Evolutionary conservation across 1,140 invertebrate genomes (phyloP).

Genomic region (Leptestheria dahalacensis): DNA sequence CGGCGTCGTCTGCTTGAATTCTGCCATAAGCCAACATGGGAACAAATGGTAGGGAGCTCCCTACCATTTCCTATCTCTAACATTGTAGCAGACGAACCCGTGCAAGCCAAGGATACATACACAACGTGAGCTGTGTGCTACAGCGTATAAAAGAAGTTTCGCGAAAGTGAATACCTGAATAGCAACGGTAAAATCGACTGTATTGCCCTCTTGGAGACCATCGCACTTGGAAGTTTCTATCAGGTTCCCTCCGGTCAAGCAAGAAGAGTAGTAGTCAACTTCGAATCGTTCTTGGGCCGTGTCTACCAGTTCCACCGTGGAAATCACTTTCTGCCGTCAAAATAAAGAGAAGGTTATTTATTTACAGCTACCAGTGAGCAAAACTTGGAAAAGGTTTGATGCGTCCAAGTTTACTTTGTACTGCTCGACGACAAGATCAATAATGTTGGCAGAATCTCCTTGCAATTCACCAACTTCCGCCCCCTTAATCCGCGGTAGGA

Average conservation of each 20-base stretch:
- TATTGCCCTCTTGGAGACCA: constrained; percentile 36
- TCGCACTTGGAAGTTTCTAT: constrained; percentile 35
- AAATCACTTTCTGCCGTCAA: constrained; percentile 31
- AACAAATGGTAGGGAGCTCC: no score
- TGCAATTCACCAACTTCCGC: constrained; percentile 38
- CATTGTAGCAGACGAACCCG: no score
- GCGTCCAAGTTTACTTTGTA: constrained; percentile 29
- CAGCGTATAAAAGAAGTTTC: no score
- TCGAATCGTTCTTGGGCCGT: constrained; percentile 35
- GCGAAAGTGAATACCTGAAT: constrained; percentile 18
- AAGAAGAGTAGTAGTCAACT: constrained; percentile 38
- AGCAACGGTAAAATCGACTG: constrained; percentile 26
- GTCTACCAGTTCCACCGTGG: constrained; percentile 33
- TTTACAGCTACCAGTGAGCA: not conserved
- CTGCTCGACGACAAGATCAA: constrained; percentile 36
- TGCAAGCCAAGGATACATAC: no score
- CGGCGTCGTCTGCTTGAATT: no score
- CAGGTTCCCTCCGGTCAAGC: constrained; percentile 25
- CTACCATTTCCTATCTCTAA: no score
- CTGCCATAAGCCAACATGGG: no score
- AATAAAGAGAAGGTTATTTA: not conserved
- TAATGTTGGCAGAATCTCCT: constrained; percentile 44
- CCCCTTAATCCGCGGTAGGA: constrained; percentile 29
- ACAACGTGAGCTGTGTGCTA: no score
- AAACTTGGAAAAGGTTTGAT: not conserved